Conservation (phyloP, 2,113 vertebrate genomes). For the Aplodontia rufa region DNA sequence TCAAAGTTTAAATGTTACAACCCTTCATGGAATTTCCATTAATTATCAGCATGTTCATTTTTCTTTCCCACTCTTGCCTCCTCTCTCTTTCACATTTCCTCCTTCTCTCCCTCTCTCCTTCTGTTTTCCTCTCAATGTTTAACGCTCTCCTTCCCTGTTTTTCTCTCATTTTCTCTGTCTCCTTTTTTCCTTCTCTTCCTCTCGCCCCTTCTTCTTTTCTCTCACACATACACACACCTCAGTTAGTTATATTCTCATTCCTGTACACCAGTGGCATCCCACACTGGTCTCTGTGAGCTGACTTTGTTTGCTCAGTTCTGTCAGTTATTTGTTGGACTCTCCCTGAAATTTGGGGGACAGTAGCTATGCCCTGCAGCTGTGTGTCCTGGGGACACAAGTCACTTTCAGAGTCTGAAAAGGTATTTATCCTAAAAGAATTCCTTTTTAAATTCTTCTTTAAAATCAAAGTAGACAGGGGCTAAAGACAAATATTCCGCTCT, state of each 20-base stretch:
- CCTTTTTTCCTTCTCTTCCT: neutral
- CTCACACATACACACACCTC: fast-evolving
- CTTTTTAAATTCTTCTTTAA: neutral
- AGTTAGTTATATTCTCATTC: too few species aligned
- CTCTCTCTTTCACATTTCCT: too few species aligned
- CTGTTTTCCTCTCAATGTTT: neutral
- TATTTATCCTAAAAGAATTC: neutral
- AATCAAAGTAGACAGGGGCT: neutral
- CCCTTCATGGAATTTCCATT: neutral
- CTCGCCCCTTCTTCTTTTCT: neutral
- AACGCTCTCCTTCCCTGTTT: neutral
- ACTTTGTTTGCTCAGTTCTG: fast-evolving
- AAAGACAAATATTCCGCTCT: neutral
- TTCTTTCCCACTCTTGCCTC: neutral
- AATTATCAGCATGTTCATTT: neutral
- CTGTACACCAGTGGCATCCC: too few species aligned
- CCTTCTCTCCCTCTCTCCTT: too few species aligned
- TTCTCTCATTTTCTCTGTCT: neutral
- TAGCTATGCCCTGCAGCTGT: neutral
- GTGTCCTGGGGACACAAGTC: neutral
- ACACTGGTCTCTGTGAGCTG: fast-evolving
- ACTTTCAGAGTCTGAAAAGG: neutral
- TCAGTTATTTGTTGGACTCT: neutral
- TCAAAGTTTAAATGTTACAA: neutral
- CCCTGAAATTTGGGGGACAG: neutral